Conservation (phyloP, 2,113 vertebrate species). For the Melanocharis versteri region DNA sequence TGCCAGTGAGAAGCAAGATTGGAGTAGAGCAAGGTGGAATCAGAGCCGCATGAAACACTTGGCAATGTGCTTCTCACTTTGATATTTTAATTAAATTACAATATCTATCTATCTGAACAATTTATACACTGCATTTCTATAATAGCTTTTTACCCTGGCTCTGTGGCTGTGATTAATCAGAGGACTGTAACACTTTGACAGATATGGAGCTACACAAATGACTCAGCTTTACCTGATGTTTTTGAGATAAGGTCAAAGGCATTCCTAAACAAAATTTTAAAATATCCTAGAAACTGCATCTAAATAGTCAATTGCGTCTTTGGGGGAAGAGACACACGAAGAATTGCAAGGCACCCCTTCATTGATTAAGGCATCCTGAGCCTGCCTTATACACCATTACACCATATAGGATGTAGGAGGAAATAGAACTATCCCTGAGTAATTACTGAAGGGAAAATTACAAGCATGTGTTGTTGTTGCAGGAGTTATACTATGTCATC, state of each 20-base stretch:
- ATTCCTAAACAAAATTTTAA: not conserved
- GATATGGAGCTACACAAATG: not conserved
- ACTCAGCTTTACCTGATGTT: not conserved
- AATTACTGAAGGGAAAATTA: not conserved
- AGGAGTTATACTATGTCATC: not conserved
- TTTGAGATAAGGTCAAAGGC: not conserved
- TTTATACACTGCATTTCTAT: not conserved
- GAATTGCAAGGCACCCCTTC: not conserved
- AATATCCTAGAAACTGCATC: not conserved
- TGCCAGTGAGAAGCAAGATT: not conserved
- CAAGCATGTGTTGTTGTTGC: not conserved
- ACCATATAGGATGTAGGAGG: not conserved
- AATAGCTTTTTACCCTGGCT: not conserved
- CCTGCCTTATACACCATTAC: not conserved
- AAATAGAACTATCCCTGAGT: not conserved
- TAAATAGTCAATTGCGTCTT: not conserved
- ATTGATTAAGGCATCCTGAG: not conserved
- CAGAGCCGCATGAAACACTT: not conserved
- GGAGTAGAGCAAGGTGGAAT: not conserved
- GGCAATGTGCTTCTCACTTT: not conserved
- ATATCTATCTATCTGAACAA: not conserved
- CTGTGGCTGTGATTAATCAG: not conserved
- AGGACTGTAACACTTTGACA: not conserved
- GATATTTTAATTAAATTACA: not conserved
- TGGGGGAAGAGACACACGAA: not conserved